A percentile compares a stretch with the other conserved stretches of the same genome.
These are phyloP conservation scores for Hyla sarda DNA, from an alignment of 2,113 vertebrate species.

Conservation along the genomic window DNA sequence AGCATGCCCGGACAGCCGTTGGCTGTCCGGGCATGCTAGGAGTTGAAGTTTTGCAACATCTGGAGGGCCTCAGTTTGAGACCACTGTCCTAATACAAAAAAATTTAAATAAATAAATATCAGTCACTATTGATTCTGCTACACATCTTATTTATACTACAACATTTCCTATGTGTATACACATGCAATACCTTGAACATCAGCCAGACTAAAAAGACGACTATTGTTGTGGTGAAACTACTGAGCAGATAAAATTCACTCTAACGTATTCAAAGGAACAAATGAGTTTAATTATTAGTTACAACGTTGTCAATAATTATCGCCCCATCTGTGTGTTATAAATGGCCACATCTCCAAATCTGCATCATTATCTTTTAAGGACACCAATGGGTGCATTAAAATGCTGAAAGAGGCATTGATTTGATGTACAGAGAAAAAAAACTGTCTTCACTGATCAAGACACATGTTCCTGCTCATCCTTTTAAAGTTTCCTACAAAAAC, in stretches of 20 bases:
- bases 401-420: slow-evolving; percentile 91
- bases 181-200: slow-evolving; percentile 11
- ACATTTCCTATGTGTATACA: slow-evolving; percentile 3
- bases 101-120: not conserved
- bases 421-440: slow-evolving; percentile 78
- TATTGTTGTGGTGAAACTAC: slow-evolving; percentile 62
- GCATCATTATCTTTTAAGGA: slow-evolving; percentile 90
- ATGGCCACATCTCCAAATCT: slow-evolving; percentile 88
- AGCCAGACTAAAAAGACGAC: slow-evolving; percentile 56
- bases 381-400: slow-evolving; percentile 90
- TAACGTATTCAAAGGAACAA: slow-evolving; percentile 74
- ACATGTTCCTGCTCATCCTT: slow-evolving; percentile 47
- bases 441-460: slow-evolving; percentile 81
- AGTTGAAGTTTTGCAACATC: too few relatives aligned
- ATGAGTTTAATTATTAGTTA: slow-evolving; percentile 82
- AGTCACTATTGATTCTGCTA: not conserved
- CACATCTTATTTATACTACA: not conserved
- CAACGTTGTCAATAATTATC: slow-evolving; percentile 89
- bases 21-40: too few relatives aligned
- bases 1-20: too few relatives aligned
- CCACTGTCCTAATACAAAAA: too few relatives aligned
- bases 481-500: not conserved
- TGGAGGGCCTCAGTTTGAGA: too few relatives aligned
- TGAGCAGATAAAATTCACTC: slow-evolving; percentile 73
- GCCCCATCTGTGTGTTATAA: slow-evolving; percentile 90